Percentiles rank a stretch among this genome's conserved stretches.
Conservation (phyloP, 2,888 invertebrate species). For the Phymatocera aterrima region DNA sequence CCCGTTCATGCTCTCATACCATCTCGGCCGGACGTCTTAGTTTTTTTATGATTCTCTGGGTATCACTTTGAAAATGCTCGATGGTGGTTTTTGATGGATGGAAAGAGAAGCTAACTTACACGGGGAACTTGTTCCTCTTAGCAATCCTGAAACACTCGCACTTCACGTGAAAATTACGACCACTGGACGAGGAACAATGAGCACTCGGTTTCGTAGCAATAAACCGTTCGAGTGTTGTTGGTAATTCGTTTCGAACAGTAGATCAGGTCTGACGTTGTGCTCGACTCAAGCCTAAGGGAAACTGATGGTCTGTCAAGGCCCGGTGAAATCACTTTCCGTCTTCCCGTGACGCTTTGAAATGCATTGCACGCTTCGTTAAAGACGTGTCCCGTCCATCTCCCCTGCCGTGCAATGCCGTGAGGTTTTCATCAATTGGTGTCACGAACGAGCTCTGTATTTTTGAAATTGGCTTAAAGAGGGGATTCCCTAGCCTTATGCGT, state of each 20-base stretch:
- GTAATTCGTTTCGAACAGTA: background rate
- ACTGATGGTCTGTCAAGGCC: slow-evolving; percentile 53
- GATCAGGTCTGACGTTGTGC: slow-evolving; percentile 15
- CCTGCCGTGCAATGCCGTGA: slow-evolving; percentile 22
- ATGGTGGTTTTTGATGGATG: background rate
- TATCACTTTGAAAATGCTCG: too few species aligned
- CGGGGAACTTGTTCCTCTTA: background rate
- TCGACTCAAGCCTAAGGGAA: slow-evolving; percentile 51
- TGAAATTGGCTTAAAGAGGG: slow-evolving; percentile 11
- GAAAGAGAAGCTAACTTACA: background rate
- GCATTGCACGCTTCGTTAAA: slow-evolving; percentile 60
- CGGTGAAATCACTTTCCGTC: slow-evolving; percentile 55
- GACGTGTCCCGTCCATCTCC: slow-evolving; percentile 30
- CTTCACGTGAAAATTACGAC: background rate
- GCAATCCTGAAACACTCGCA: background rate
- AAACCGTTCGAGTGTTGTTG: background rate
- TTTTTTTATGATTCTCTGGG: background rate
- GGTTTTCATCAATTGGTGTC: slow-evolving; percentile 37
- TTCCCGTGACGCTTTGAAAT: slow-evolving; percentile 56
- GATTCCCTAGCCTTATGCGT: slow-evolving; percentile 1
- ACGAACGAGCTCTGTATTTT: slow-evolving; percentile 32
- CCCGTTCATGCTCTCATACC: background rate
- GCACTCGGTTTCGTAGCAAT: background rate
- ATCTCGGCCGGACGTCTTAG: background rate
- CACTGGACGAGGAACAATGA: background rate